Percentiles rank a stretch among this genome's conserved stretches.
Conservation (phyloP, 2,113 vertebrate species). For the Apteryx mantelli region DNA sequence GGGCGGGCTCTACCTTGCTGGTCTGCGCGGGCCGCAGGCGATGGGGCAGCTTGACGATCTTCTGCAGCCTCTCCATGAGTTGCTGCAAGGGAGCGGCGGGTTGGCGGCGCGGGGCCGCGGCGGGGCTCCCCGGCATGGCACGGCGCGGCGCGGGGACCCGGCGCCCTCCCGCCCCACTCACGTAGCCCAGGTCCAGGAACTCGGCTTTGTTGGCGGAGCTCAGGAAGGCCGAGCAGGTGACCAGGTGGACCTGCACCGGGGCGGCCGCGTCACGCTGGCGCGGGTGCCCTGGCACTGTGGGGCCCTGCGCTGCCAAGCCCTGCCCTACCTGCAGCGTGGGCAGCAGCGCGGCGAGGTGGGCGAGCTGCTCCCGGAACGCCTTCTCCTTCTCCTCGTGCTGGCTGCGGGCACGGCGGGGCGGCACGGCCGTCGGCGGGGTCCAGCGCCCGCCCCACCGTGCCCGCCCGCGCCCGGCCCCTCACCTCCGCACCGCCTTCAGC, state of each 20-base stretch:
- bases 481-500: constrained; percentile 93
- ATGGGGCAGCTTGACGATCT: constrained; percentile 87
- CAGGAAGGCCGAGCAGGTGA: constrained; percentile 92
- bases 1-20: constrained; percentile 83
- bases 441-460: too few species aligned
- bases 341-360: constrained; percentile 85
- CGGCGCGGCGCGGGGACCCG: not conserved
- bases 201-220: constrained; percentile 92
- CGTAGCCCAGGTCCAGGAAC: constrained; percentile 93
- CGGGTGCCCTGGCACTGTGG: too few species aligned
- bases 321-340: constrained; percentile 86
- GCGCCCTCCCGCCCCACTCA: constrained; percentile 74
- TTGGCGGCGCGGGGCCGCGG: not conserved
- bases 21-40: constrained; percentile 87
- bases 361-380: constrained; percentile 90
- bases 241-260: constrained; percentile 84
- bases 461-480: not conserved
- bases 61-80: constrained; percentile 90
- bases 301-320: too few species aligned
- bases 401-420: constrained; percentile 68
- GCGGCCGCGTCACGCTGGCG: too few species aligned
- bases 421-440: not conserved
- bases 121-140: not conserved
- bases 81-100: constrained; percentile 72
- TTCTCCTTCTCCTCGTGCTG: constrained; percentile 93